phyloP scores from a whole-genome alignment of 92 coral and sea anemone genomes.

The Galaxea fascicularis region DNA sequence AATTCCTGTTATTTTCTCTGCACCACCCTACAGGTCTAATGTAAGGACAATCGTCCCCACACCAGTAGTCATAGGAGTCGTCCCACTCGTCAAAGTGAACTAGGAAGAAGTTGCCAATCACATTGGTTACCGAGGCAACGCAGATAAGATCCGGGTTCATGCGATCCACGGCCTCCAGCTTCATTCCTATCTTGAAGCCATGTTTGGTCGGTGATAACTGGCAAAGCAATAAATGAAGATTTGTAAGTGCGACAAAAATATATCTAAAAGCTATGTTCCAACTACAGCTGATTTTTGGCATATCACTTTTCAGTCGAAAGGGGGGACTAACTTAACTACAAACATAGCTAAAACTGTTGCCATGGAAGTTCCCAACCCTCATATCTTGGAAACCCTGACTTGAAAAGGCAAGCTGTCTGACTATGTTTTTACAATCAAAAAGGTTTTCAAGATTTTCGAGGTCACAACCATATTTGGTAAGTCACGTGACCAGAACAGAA shows the following conservation, averaged over 20 bases:
- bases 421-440: no score
- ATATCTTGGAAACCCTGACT: no score
- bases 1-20: constrained; percentile 70
- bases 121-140: constrained; percentile 98
- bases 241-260: background rate
- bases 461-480: no score
- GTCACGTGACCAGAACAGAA: no score
- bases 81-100: constrained; percentile 99
- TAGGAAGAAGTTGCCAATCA: constrained; percentile 94
- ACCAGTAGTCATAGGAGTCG: constrained; percentile 99
- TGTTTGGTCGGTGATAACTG: constrained; percentile 83
- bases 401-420: no score
- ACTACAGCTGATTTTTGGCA: no score
- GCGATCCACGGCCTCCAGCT: constrained; percentile 95
- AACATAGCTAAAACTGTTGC: no score
- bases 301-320: no score
- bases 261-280: no score
- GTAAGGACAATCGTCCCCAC: constrained; percentile 95
- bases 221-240: background rate
- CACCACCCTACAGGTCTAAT: constrained; percentile 95
- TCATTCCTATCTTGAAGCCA: constrained; percentile 93
- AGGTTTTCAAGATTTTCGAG: no score
- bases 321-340: no score
- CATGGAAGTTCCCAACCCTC: no score
- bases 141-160: constrained; percentile 99